Base-by-base conservation (phyloP, 2,113 vertebrate genomes). In the Sorex araneus region DNA sequence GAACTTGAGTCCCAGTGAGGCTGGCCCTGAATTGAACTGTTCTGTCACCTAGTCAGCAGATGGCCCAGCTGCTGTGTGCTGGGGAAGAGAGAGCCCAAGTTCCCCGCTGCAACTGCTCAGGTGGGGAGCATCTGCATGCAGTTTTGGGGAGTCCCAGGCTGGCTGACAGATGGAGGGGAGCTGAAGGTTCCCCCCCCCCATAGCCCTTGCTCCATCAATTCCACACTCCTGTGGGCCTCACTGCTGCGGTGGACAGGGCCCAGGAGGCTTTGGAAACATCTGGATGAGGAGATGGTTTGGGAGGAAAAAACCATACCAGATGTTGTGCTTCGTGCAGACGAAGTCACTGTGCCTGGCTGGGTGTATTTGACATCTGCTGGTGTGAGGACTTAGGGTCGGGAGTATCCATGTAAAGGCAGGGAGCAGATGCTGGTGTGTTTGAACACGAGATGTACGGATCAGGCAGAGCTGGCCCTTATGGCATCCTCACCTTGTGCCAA, bases 11-110 rank as follows among this genome's bases (percentile, higher is more conserved):
- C 21, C 2, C 27, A 73, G 81, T 5, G 64, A 74, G 50, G 34
- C 60, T 94, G 93, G 89, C 91, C 95, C 71, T 4, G 1, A 3
- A 32, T 70, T 94, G 95, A 96, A 95, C 95, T 92, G 12, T 50
- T 89, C 36, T 74, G 11, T 47, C 23, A 32, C 71, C 80, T 87
- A 87, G 63, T 81, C 84, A 94, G 47, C 95, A 94, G 95, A 92
- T 93, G 92, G 93, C 54, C 57, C 84, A 67, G 84, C 89, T 92
- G 77, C 19, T 84, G 43, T 76, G 91, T 36, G 40, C 57, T 87
- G 77, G 91, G 87, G 80, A 54, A 71, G 81, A 82, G 36, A 87
- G 57, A 92, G 69, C 92, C 84, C 77, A 91, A 9, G 30, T 89
- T 16, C 2, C 30, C 66, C 19, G 19, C 64, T 40, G 69, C 83